Percentiles rank a stretch among this genome's conserved stretches.
Conservation (phyloP, 2,888 invertebrate species). For the Tyria jacobaeae region DNA sequence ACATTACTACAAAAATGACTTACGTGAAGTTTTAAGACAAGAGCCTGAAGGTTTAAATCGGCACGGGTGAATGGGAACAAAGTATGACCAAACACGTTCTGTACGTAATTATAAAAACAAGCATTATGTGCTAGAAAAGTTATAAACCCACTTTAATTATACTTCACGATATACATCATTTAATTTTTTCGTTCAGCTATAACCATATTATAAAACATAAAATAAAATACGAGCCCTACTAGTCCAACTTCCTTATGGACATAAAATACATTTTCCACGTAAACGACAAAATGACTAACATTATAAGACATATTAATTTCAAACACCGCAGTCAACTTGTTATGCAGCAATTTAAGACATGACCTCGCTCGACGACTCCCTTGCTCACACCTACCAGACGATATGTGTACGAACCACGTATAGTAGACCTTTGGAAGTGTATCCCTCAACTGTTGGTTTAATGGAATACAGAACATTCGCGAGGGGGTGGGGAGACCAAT, state of each 20-base stretch:
- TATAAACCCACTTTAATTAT: neutral
- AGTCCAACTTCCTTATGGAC: slow-evolving; percentile 49
- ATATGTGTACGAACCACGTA: slow-evolving; percentile 53
- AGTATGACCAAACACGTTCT: neutral
- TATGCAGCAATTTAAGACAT: slow-evolving; percentile 82
- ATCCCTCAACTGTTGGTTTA: slow-evolving; percentile 39
- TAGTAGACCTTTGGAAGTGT: slow-evolving; percentile 52
- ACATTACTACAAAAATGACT: too few species aligned
- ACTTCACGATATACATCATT: neutral
- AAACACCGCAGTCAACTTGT: slow-evolving; percentile 82
- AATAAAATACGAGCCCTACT: slow-evolving; percentile 26
- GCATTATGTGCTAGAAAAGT: neutral
- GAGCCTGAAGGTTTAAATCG: too few species aligned
- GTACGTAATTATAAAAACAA: neutral
- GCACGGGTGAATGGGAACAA: neutral
- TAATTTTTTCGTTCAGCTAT: slow-evolving; percentile 7
- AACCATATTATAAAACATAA: slow-evolving; percentile 10
- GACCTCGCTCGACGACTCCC: slow-evolving; percentile 74
- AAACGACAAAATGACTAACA: slow-evolving; percentile 66
- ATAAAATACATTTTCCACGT: slow-evolving; percentile 50
- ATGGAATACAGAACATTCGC: slow-evolving; percentile 53
- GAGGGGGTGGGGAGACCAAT: slow-evolving; percentile 54
- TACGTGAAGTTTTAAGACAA: too few species aligned
- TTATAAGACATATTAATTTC: slow-evolving; percentile 75
- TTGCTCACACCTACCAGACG: slow-evolving; percentile 63